phyloP scores from a whole-genome alignment of 2,113 vertebrate genomes.

The Lethenteron camtschaticum region DNA sequence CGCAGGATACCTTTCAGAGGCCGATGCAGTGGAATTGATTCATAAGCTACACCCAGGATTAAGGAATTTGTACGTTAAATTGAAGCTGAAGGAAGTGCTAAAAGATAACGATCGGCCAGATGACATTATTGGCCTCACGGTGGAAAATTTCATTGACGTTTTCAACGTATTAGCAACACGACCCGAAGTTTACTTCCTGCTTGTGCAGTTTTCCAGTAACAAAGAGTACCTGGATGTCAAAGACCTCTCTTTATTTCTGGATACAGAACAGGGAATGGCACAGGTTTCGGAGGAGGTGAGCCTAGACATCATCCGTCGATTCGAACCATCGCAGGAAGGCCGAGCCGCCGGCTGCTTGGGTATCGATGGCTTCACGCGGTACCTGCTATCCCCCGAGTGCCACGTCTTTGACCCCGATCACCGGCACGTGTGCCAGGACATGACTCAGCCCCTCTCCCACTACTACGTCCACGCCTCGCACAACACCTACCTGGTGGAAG shows the following conservation, averaged over 20 bases:
- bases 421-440: constrained; percentile 66
- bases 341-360: constrained; percentile 55
- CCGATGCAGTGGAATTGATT: constrained; percentile 57
- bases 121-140: no score
- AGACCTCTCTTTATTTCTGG: constrained; percentile 76
- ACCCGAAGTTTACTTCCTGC: constrained; percentile 79
- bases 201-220: constrained; percentile 92
- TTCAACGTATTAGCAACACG: constrained; percentile 81
- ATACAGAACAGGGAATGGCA: constrained; percentile 71
- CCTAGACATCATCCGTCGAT: constrained; percentile 53
- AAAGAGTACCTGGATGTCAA: constrained; percentile 76
- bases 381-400: constrained; percentile 72
- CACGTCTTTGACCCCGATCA: constrained; percentile 82
- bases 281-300: constrained; percentile 64
- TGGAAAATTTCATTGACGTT: constrained; percentile 29
- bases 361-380: constrained; percentile 74
- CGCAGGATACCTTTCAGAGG: background rate
- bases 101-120: constrained; percentile 41
- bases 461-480: constrained; percentile 90
- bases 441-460: constrained; percentile 75
- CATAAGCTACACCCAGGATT: constrained; percentile 70
- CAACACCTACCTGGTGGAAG: constrained; percentile 75
- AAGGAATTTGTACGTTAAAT: constrained; percentile 76
- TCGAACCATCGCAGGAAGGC: constrained; percentile 61
- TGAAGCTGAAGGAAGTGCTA: constrained; percentile 90